Evolutionary conservation across 2,113 vertebrate species (phyloP).

Genomic region (Cardinalis cardinalis): DNA sequence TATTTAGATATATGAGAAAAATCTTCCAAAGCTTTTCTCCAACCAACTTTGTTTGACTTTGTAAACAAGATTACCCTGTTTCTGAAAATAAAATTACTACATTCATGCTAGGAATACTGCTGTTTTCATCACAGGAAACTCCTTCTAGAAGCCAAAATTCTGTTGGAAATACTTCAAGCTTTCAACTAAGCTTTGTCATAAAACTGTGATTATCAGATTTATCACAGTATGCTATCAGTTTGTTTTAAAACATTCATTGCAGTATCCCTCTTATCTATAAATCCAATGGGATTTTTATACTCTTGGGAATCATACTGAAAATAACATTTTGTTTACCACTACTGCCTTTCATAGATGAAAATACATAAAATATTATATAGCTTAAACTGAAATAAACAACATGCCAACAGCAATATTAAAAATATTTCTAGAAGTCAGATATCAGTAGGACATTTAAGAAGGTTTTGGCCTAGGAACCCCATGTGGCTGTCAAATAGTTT

Average conservation of each 20-base stretch:
- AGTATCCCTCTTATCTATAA: not conserved
- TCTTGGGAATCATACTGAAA: not conserved
- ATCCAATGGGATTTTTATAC: not conserved
- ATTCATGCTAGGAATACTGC: not conserved
- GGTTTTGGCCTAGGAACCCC: not conserved
- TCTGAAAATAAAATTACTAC: constrained; percentile 5
- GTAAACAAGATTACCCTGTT: not conserved
- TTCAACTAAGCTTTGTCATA: not conserved
- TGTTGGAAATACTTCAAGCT: not conserved
- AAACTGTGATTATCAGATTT: not conserved
- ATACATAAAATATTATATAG: not conserved
- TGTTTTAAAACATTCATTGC: not conserved
- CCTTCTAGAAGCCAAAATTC: not conserved
- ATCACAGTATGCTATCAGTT: not conserved
- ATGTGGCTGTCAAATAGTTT: not conserved
- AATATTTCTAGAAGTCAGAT: not conserved
- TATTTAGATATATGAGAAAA: not conserved
- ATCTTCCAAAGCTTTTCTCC: not conserved
- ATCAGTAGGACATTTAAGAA: not conserved
- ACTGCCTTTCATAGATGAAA: not conserved
- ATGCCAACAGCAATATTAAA: not conserved
- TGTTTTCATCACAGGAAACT: not conserved
- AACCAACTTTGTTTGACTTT: not conserved
- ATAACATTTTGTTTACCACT: not conserved
- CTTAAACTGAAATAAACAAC: not conserved